These are phyloP conservation scores for Nautilus pompilius DNA, from an alignment of 1,140 invertebrate genomes.

Conservation along the genomic window DNA sequence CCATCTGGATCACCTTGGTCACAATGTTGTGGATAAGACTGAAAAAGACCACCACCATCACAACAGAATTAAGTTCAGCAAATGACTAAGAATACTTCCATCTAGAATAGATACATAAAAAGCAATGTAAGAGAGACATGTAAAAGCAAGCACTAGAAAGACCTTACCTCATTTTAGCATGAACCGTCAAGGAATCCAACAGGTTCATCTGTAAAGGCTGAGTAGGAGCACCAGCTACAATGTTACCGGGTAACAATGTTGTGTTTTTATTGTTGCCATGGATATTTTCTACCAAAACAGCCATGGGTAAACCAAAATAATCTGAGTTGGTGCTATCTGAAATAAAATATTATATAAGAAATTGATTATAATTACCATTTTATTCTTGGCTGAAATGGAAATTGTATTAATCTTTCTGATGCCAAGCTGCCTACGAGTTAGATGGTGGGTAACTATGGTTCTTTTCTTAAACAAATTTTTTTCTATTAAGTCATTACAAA, in stretches of 20 bases:
- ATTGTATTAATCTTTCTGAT: no score
- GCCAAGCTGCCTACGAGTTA: no score
- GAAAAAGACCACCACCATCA: slow-evolving; percentile 13
- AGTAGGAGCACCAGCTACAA: slow-evolving; percentile 61
- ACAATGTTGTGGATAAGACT: slow-evolving; percentile 91
- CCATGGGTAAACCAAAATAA: slow-evolving; percentile 72
- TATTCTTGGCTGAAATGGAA: no score
- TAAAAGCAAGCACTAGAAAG: not conserved
- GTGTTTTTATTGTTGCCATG: slow-evolving; percentile 64
- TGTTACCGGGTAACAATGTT: slow-evolving; percentile 49
- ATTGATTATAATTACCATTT: not conserved
- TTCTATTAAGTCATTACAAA: no score
- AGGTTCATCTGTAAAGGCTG: slow-evolving; percentile 88
- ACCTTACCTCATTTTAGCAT: slow-evolving; percentile 84
- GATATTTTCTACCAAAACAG: slow-evolving; percentile 81
- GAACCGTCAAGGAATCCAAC: slow-evolving; percentile 90
- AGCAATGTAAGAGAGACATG: not conserved
- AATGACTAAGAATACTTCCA: no score
- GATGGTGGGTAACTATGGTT: no score
- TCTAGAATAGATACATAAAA: no score
- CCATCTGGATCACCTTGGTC: slow-evolving; percentile 81
- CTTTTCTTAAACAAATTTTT: no score
- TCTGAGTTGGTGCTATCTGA: slow-evolving; percentile 59
- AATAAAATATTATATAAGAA: slow-evolving; percentile 8
- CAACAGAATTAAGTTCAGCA: not conserved